Conservation (phyloP, 2,888 invertebrate species). For the Molorchus minor region DNA sequence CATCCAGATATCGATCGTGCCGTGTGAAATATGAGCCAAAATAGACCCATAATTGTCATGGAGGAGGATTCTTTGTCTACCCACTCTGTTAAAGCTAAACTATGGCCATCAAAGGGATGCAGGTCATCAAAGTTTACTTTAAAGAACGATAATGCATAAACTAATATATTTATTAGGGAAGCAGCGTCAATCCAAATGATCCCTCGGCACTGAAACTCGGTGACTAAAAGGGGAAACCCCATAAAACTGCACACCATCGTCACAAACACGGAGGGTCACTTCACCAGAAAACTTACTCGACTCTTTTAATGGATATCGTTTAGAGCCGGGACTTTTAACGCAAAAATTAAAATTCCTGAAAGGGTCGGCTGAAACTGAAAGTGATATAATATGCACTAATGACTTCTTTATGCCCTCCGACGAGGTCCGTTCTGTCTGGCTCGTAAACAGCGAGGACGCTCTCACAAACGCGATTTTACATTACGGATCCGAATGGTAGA, state of each 20-base stretch:
- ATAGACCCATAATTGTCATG: too few species aligned
- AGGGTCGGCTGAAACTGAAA: slow-evolving; percentile 6
- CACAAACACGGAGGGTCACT: neutral
- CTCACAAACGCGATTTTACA: slow-evolving; percentile 11
- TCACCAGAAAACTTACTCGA: neutral
- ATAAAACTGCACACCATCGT: neutral
- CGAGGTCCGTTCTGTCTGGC: slow-evolving; percentile 7
- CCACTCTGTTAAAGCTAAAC: too few species aligned
- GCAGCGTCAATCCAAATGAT: too few species aligned
- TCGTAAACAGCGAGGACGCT: neutral
- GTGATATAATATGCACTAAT: slow-evolving; percentile 17
- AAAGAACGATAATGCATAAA: too few species aligned
- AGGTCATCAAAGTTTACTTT: too few species aligned
- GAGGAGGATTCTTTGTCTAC: too few species aligned
- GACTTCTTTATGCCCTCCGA: slow-evolving; percentile 5
- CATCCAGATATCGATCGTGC: too few species aligned
- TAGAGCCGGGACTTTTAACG: neutral
- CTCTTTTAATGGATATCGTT: neutral
- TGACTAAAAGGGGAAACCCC: too few species aligned
- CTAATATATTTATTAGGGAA: too few species aligned
- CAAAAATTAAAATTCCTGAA: slow-evolving; percentile 17
- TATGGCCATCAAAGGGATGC: too few species aligned
- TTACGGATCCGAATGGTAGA: slow-evolving; percentile 51
- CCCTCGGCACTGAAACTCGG: too few species aligned
- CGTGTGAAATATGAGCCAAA: too few species aligned